These are phyloP conservation scores for Acestrorhynchus altus DNA, from an alignment of 2,797 vertebrate species.

Conservation along the genomic window DNA sequence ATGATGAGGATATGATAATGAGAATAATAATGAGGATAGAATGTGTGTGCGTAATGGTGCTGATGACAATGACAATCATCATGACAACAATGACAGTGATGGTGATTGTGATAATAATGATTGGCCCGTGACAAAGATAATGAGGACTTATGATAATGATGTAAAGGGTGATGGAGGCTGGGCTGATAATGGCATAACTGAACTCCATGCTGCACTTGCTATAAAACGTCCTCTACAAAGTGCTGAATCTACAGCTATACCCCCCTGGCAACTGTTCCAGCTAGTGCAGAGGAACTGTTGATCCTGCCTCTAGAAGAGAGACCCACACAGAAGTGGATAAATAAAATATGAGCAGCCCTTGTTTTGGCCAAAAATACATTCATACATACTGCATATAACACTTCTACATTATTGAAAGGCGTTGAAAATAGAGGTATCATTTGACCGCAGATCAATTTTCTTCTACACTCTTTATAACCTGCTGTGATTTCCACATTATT, in stretches of 20 bases:
- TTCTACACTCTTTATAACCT: neutral
- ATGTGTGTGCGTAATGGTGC: neutral
- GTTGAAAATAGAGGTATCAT: neutral
- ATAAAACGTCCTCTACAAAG: neutral
- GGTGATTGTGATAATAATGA: neutral
- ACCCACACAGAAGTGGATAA: neutral
- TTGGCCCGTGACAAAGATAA: neutral
- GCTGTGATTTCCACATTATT: neutral
- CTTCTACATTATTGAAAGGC: neutral
- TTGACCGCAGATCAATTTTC: neutral
- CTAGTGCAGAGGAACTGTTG: neutral
- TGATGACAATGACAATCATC: neutral
- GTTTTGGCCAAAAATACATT: neutral
- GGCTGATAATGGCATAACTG: no score
- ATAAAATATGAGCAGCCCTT: constrained; percentile 8
- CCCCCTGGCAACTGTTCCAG: neutral
- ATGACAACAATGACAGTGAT: neutral
- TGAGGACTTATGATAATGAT: neutral
- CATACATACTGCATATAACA: neutral
- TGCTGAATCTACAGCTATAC: neutral
- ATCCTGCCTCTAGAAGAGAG: neutral
- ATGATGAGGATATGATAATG: neutral
- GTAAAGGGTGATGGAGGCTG: no score
- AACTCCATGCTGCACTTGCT: neutral
- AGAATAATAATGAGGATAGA: neutral